Base-by-base conservation (phyloP, 2,888 invertebrate species). In the Linyphia triangularis region DNA sequence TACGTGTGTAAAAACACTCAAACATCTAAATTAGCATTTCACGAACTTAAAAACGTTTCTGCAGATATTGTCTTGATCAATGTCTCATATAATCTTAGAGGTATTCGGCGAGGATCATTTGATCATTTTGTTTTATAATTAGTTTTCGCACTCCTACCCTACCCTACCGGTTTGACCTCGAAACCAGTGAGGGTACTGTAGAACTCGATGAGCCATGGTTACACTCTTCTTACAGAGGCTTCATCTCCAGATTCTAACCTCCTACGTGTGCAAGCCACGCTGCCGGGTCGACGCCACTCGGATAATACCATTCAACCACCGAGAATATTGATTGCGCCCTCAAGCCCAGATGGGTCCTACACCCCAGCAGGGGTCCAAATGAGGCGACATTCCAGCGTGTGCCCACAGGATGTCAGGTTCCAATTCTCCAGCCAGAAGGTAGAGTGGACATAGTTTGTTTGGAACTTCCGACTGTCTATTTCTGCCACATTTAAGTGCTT, bases 311-410 rank as follows among this genome's bases (percentile, higher is more conserved):
- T 97, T 92, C 96, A 97, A 96, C 96, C 96, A 90, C 92, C 93
- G 13, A 97, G 97, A 51, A 97, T 97, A 91, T 95, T 96, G 78
- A 96, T 97, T 89, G 97, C 97, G 0, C 97, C 97, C 10, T 97
- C 97, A 19, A 97, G 97, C 93, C 96, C 97, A 13, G 96, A 97
- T 2, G 97, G 89, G n/a, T 88, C 90, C 1, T 90, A 95, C 0
- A 95, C 95, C 90, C 95, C 92, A 90, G 91, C 91, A 26, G 96
- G 96, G 0, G 93, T 97, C 89, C 97, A 97, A 19, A 96, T 96
- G 43, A 95, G 97, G 78, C 95, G 97, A 28, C 98, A 98, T 93
- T 97, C 97, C 84, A 97, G 97, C 93, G 97, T 97, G 91, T 97
- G 97, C 24, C 96, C 97, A 0, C 97, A 97, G 92, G 97, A 97